Evolutionary conservation across 2,888 invertebrate species (phyloP), one percentile per base, ranked within the genome.

Genomic region (Agonum fuliginosum): DNA sequence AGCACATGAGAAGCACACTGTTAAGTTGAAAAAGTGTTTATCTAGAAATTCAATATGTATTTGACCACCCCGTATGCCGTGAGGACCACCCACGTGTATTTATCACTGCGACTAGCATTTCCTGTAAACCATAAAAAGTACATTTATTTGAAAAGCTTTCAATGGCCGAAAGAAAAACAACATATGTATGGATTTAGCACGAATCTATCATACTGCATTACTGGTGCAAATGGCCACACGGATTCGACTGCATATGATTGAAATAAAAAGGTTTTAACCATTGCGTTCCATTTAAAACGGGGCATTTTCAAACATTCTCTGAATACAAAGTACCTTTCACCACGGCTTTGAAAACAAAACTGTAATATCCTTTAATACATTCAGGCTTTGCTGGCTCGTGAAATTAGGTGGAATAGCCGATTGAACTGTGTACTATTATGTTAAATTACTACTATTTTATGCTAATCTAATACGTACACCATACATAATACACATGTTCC

Each of bases 11-110:
- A 41, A 67, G 67, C 67, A 67, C 67, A 41, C 41, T 67, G 12
- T 41, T 67, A 62, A 62, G 58, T 30, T 62, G 58, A 62, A 62
- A 30, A 62, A 62, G 58, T 30, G 10, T 62, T 30, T 41, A 34
- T 73, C 58, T 62, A 73, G 37, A 73, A 73, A 41, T 62, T 73
- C 58, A 73, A 62, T 58, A 73, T 58, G 46, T 73, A 73, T 62
- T 73, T 73, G 37, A 73, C 62, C 17, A 73, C 34, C 8, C 73
- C 73, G 24, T 62, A 73, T n/a, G 62, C 73, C 24, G 73, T 62
- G n/a, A 73, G 30, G 5, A 73, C 62, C 62, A 73, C 58, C 73
- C 73, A 73, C 37, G 73, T 62, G 43, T 73, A 58, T 62, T 12
- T 27, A 12, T 62, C 73, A 20, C 43, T 62, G 1, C 62, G 37